These are phyloP conservation scores for Anoplopoma fimbria DNA, from an alignment of 2,113 vertebrate genomes.

Conservation along the genomic window DNA sequence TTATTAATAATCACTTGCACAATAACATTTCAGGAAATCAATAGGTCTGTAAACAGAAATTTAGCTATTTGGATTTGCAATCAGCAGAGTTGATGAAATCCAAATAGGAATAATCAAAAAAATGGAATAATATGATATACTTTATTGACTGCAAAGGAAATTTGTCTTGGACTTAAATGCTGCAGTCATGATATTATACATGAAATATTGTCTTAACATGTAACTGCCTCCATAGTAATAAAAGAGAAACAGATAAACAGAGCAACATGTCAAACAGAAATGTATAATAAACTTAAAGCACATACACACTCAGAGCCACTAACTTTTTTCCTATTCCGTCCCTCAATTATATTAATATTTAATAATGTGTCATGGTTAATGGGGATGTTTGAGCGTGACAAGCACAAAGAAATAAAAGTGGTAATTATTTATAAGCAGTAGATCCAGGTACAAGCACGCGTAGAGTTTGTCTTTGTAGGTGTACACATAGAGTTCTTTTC, in stretches of 20 bases:
- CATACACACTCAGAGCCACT: neutral
- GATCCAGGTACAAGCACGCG: neutral
- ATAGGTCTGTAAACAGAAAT: too few species aligned
- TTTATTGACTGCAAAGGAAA: too few species aligned
- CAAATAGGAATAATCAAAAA: too few species aligned
- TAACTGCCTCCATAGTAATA: too few species aligned
- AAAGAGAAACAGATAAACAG: neutral
- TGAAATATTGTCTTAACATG: neutral
- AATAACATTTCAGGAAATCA: neutral
- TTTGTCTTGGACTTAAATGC: too few species aligned
- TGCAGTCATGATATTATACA: too few species aligned
- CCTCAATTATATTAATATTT: conserved; percentile 8
- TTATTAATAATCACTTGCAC: neutral
- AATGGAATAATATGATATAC: too few species aligned
- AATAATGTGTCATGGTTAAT: conserved; percentile 15
- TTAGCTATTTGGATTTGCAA: too few species aligned
- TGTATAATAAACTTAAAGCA: neutral
- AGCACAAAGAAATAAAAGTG: neutral
- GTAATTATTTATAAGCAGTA: conserved; percentile 13
- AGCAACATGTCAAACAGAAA: neutral
- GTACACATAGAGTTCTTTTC: neutral
- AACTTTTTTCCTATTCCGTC: neutral
- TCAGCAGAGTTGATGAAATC: neutral
- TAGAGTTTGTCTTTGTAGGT: neutral
- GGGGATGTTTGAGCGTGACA: neutral